Percentiles rank a stretch among this genome's conserved stretches.
These are phyloP conservation scores for Neoseiulus cucumeris DNA, from an alignment of 1,140 invertebrate genomes.

Conservation along the genomic window DNA sequence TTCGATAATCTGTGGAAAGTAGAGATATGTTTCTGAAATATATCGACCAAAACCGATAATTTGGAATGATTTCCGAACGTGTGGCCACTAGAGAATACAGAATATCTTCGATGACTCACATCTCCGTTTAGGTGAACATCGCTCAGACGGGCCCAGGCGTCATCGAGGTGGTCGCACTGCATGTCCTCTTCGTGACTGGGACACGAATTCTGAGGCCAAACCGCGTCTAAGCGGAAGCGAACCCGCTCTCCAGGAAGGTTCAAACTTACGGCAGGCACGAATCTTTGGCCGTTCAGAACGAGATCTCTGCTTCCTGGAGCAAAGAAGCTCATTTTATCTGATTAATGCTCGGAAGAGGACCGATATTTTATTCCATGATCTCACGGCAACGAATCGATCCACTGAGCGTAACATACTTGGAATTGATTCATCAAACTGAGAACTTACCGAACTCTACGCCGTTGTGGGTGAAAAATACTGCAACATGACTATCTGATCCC, in stretches of 20 bases:
- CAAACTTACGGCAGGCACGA: conserved; percentile 1
- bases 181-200: not conserved
- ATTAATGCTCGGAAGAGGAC: too few relatives aligned
- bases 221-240: not conserved
- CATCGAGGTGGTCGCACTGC: conserved; percentile 7
- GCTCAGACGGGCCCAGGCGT: not conserved
- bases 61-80: too few relatives aligned
- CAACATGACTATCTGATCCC: not conserved
- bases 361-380: too few relatives aligned
- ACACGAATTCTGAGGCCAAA: not conserved
- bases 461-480: conserved; percentile 3
- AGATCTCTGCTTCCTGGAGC: not conserved
- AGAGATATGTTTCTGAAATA: not conserved
- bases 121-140: not conserved
- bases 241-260: not conserved
- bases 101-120: not conserved
- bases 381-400: not conserved
- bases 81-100: not conserved
- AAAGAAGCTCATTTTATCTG: too few relatives aligned
- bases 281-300: not conserved
- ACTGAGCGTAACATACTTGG: too few relatives aligned
- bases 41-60: too few relatives aligned
- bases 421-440: not conserved
- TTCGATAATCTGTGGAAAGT: conserved; percentile 29
- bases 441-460: not conserved